Evolutionary conservation across 2,797 vertebrate genomes (phyloP), one percentile per base, ranked within the genome.

Genomic region (Urophycis tenuis): DNA sequence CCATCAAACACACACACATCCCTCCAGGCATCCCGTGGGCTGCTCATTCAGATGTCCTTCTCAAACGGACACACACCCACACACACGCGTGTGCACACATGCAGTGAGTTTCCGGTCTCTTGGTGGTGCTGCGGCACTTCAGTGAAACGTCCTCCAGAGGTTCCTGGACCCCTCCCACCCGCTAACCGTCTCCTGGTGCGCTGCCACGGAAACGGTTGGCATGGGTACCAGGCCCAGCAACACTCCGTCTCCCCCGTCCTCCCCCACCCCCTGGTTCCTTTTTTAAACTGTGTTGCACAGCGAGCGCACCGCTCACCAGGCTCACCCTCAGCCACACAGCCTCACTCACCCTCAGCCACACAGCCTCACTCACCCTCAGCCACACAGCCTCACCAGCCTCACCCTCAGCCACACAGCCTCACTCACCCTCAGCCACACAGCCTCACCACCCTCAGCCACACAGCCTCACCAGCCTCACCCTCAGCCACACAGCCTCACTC

Each of bases 221-320:
- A 64, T 64, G 53, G 69, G 69, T 71, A 31, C 29, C 29, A 17
- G 69, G 31, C 29, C 69, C 69, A 71, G 69, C 69, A 7, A 2
- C 53, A 25, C 49, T 60, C 49, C 49, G 6, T 19, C 69, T 32
- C 31, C 69, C 1, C 31, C 14, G 69, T 29, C 5, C 9, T 19
- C 8, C n/a, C 3, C 17, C 17, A 3, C n/a, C 53, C 53, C 53
- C 15, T 22, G 5, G 49, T 53, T 22, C 49, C 49, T n/a, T n/a
- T 64, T 73, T 79, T 34, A 85, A 89, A 83, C 90, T 87, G 86
- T 79, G 86, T 91, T 87, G 87, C 88, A 85, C 86, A 85, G 87
- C 82, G 81, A 39, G 84, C 83, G 78, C 19, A 71, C 82, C 82
- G 75, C 83, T 80, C 86, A 87, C 91, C 82, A 76, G 86, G 86